A percentile compares a stretch with the other conserved stretches of the same genome.
Evolutionary conservation across 2,113 vertebrate genomes (phyloP).

Genomic region (Spheniscus mendiculus): DNA sequence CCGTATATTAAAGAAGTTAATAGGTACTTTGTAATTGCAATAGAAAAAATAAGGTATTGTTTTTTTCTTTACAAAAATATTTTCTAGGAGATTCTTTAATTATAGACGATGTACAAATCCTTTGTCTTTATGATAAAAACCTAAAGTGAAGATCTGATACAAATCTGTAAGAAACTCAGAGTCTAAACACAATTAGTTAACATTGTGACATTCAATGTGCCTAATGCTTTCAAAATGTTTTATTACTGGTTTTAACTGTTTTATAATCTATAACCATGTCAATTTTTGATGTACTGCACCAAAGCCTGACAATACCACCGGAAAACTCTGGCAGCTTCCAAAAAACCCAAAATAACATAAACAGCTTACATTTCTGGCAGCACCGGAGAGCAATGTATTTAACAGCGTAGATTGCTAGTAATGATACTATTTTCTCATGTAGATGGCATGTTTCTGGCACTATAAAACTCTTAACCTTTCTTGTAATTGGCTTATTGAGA

Average conservation of each 20-base stretch:
- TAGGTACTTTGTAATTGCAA: background rate
- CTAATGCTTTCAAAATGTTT: background rate
- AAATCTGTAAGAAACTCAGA: background rate
- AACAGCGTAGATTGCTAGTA: constrained; percentile 43
- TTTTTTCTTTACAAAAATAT: background rate
- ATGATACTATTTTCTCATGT: constrained; percentile 67
- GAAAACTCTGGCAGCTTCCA: constrained; percentile 32
- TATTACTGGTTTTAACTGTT: constrained; percentile 22
- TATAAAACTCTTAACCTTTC: constrained; percentile 68
- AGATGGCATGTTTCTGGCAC: constrained; percentile 69
- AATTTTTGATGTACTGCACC: constrained; percentile 40
- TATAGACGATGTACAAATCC: background rate
- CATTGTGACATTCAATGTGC: background rate
- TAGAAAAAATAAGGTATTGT: background rate
- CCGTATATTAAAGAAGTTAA: constrained; percentile 3
- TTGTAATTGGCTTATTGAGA: constrained; percentile 70
- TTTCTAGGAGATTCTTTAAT: background rate
- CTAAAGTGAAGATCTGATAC: background rate
- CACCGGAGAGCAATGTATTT: constrained; percentile 43
- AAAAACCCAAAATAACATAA: constrained; percentile 42
- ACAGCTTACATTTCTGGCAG: constrained; percentile 56
- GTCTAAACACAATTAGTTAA: background rate
- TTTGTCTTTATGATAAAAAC: background rate
- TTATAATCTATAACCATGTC: background rate
- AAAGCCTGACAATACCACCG: background rate